Percentiles rank a stretch among this genome's conserved stretches.
Conservation (phyloP, 1,140 invertebrate species). For the Drosophila sucinea region DNA sequence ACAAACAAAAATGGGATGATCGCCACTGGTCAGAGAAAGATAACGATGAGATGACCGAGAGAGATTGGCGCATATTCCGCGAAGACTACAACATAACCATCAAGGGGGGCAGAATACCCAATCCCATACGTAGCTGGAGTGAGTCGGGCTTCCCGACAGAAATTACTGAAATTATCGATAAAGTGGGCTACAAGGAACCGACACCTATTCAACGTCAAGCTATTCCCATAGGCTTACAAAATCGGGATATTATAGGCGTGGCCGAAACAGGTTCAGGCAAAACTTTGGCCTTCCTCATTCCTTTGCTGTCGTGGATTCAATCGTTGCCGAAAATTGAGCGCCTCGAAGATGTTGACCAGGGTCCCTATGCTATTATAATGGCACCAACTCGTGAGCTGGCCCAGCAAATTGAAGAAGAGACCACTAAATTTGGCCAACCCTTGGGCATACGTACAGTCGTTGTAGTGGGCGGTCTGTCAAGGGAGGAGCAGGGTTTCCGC, state of each 20-base stretch:
- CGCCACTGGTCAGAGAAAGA: conserved; percentile 99
- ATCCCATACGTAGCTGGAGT: conserved; percentile 97
- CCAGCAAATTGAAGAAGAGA: conserved; percentile 99
- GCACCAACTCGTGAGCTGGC: conserved; percentile 99
- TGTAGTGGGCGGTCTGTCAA: conserved; percentile 98
- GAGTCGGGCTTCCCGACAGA: conserved; percentile 96
- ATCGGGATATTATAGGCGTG: conserved; percentile 99
- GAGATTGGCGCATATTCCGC: conserved; percentile 99
- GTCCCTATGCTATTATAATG: conserved; percentile 99
- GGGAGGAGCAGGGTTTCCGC: conserved; percentile 99
- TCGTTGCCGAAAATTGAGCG: conserved; percentile 97
- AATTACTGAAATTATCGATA: conserved; percentile 97
- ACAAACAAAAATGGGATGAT: conserved; percentile 99
- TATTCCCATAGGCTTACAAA: conserved; percentile 99
- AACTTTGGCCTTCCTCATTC: conserved; percentile 99
- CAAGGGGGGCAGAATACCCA: conserved; percentile 98
- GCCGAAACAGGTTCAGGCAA: conserved; percentile 99
- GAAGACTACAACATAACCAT: conserved; percentile 99
- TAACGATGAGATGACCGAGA: conserved; percentile 97
- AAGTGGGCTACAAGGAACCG: conserved; percentile 98
- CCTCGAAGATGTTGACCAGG: conserved; percentile 95
- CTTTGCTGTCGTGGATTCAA: conserved; percentile 98
- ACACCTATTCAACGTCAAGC: conserved; percentile 99
- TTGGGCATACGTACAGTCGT: conserved; percentile 98
- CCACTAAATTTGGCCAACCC: conserved; percentile 97